A percentile compares a stretch with the other conserved stretches of the same genome.
Evolutionary conservation across 2,113 vertebrate genomes (phyloP).

Genomic region (Ursus arctos): DNA sequence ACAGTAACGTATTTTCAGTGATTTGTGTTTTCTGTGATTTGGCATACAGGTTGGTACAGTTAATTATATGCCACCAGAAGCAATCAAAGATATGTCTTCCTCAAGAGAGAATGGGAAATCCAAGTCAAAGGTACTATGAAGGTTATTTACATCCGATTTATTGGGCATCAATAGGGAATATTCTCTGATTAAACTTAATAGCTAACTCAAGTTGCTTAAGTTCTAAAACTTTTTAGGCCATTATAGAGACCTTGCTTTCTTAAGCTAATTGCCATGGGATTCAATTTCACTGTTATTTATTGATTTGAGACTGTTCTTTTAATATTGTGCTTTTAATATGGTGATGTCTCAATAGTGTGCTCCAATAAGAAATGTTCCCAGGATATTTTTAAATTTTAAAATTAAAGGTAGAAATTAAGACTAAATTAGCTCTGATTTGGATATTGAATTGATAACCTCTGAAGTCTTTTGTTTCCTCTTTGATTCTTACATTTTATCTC

Average conservation of each 20-base stretch:
- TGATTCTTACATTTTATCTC: slow-evolving; percentile 25
- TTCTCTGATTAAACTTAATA: neutral
- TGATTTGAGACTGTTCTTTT: slow-evolving; percentile 20
- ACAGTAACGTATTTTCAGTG: slow-evolving; percentile 52
- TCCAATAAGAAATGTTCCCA: neutral
- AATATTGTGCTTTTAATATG: neutral
- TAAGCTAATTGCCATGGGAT: neutral
- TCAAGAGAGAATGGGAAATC: slow-evolving; percentile 92
- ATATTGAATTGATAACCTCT: neutral
- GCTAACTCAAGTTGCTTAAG: neutral
- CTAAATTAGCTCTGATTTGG: neutral
- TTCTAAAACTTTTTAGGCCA: slow-evolving; percentile 36
- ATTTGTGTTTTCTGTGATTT: slow-evolving; percentile 70
- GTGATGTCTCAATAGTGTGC: neutral
- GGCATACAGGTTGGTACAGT: slow-evolving; percentile 94
- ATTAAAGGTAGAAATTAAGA: slow-evolving; percentile 15
- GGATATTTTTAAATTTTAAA: neutral
- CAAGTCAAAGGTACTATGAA: slow-evolving; percentile 93
- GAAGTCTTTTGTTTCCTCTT: neutral
- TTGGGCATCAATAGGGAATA: neutral
- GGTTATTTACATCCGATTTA: neutral
- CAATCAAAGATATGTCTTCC: slow-evolving; percentile 96
- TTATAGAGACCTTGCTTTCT: neutral
- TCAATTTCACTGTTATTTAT: neutral
- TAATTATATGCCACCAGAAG: slow-evolving; percentile 99